Percentiles rank a stretch among this genome's conserved stretches.
Evolutionary conservation across 2,888 invertebrate species (phyloP).

Genomic region (Drosophila neoperkinsi): DNA sequence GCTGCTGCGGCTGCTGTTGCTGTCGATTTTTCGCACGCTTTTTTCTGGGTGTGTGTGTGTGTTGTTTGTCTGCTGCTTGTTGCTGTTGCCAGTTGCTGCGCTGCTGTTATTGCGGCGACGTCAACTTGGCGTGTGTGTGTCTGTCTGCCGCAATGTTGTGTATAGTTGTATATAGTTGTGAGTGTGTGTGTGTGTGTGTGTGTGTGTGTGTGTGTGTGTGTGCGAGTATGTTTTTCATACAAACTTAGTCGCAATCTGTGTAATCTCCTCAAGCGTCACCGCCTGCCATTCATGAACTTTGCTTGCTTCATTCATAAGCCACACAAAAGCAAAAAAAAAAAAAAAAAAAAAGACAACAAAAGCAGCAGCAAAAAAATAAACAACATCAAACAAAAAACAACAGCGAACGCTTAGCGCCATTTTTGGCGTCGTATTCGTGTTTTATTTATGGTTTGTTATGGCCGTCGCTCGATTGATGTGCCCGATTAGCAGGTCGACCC

Average conservation of each 20-base stretch:
- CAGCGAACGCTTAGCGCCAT: slow-evolving; percentile 49
- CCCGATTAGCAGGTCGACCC: slow-evolving; percentile 51
- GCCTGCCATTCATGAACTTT: slow-evolving; percentile 52
- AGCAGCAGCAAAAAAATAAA: slow-evolving; percentile 12
- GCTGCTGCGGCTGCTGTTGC: slow-evolving; percentile 21
- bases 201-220: slow-evolving; percentile 21
- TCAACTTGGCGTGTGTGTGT: slow-evolving; percentile 49
- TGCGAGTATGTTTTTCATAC: slow-evolving; percentile 30
- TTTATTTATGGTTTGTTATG: slow-evolving; percentile 62
- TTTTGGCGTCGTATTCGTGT: slow-evolving; percentile 48
- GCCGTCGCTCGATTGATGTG: slow-evolving; percentile 55
- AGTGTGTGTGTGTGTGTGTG: slow-evolving; percentile 10
- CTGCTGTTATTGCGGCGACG: slow-evolving; percentile 67
- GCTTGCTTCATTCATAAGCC: slow-evolving; percentile 54
- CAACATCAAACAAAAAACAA: slow-evolving; percentile 14
- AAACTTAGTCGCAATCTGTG: slow-evolving; percentile 51
- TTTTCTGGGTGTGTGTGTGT: slow-evolving; percentile 5
- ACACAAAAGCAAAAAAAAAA: slow-evolving; percentile 24
- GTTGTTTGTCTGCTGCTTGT: slow-evolving; percentile 29
- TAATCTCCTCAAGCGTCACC: slow-evolving; percentile 40
- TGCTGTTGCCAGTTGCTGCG: slow-evolving; percentile 62
- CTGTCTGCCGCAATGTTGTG: slow-evolving; percentile 19
- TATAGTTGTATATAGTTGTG: neutral
- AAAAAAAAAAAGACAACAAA: slow-evolving; percentile 15
- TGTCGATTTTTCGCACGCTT: slow-evolving; percentile 60